Base-by-base conservation (phyloP, 2,113 vertebrate species). In the Bujurquina vittata region DNA sequence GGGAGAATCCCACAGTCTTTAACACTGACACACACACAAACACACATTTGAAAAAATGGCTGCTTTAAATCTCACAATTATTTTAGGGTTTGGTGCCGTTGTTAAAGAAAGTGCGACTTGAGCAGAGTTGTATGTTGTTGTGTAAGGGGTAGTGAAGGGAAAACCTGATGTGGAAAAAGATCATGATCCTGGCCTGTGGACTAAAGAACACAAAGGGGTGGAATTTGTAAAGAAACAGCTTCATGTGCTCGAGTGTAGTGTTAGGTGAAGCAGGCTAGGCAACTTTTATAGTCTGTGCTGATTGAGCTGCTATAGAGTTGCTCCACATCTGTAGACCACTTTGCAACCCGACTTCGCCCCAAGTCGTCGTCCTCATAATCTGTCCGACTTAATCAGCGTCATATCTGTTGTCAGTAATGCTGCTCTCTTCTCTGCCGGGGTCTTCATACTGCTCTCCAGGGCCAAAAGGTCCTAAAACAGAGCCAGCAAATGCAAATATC, bases 41-140 rank as follows among this genome's bases (percentile, higher is more conserved):
- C 15, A 12, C 14, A 37, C 18, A 20, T 20, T 11, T 4, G 33
- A 55, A 20, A 33, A 57, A 57, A 74, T 14, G 49, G 20, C 17
- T 0, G 0, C 43, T 72, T 72, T 26, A 31, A 22, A 7, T 18
- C 49, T 15, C 46, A 49, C 46, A 49, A 17, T 17, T 49, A 6
- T 49, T 49, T 49, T 49, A 49, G 14, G 15, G 46, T 49, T 15
- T 17, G 4, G 4, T 26, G 61, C 79, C 60, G 54, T 85, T 79
- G 78, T 91, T 59, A 80, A 85, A 62, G 61, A 80, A 77, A 75
- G 85, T 77, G 59, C 84, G 81, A 89, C 58, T 80, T 76, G n/a
- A 55, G 17, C 9, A 23, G 2, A 12, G 20, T 43, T 7, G 75
- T 26, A 52, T 17, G 37, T 14, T 46, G 43, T 26, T 69, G 79